A percentile compares a stretch with the other conserved stretches of the same genome.
Evolutionary conservation across 1,140 invertebrate species (phyloP).

Genomic region (Micrasema longulum): DNA sequence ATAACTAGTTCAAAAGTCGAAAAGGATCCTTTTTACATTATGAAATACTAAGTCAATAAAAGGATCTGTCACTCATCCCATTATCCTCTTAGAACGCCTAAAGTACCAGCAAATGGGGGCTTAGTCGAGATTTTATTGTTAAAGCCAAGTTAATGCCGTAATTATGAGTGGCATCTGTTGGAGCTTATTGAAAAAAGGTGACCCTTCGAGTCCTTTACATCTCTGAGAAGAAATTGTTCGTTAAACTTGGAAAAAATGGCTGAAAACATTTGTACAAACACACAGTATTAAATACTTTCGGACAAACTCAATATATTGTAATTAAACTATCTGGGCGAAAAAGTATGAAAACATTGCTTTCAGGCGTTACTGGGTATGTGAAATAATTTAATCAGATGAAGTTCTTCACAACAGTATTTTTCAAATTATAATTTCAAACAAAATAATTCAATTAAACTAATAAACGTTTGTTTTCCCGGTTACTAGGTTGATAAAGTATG

Average conservation of each 20-base stretch:
- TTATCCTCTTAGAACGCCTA: constrained; percentile 41
- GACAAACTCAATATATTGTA: too few species aligned
- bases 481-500: too few species aligned
- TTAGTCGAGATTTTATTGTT: constrained; percentile 47
- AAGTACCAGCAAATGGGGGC: constrained; percentile 44
- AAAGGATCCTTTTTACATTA: constrained; percentile 17
- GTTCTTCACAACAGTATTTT: too few species aligned
- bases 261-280: too few species aligned
- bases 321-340: too few species aligned
- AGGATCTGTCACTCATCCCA: constrained; percentile 47
- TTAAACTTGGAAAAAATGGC: constrained; percentile 7
- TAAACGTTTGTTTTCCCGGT: too few species aligned
- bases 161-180: constrained; percentile 53
- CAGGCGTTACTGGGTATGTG: too few species aligned
- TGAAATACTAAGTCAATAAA: constrained; percentile 41
- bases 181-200: constrained; percentile 42
- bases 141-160: constrained; percentile 51
- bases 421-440: too few species aligned
- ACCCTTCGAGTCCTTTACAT: background rate
- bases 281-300: too few species aligned
- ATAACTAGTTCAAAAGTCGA: constrained; percentile 8
- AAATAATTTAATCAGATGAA: too few species aligned
- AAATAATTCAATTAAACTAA: too few species aligned
- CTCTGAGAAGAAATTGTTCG: background rate
- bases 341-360: too few species aligned